Conservation (phyloP, 2,113 vertebrate genomes). For the Forbesichthys agassizii region DNA sequence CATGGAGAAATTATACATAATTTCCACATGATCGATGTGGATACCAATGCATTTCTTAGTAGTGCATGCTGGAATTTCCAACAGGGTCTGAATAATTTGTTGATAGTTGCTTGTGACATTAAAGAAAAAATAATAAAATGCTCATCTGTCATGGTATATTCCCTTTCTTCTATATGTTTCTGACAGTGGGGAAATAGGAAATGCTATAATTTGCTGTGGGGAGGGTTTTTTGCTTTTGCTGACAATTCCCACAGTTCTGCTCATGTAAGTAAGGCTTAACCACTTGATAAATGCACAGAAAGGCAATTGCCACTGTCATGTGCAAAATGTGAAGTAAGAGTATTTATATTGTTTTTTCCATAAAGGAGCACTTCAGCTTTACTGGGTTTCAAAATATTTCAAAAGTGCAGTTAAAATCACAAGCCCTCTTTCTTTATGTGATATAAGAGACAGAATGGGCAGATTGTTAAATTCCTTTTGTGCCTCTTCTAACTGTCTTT, state of each 20-base stretch:
- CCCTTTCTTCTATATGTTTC: conserved; percentile 35
- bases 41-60: no score
- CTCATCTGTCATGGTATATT: conserved; percentile 17
- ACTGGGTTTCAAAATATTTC: conserved; percentile 30
- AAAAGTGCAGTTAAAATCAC: conserved; percentile 11
- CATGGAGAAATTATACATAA: no score
- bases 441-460: not conserved
- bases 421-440: conserved; percentile 23
- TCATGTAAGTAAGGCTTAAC: conserved; percentile 43
- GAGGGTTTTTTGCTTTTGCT: conserved; percentile 50
- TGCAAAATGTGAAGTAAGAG: conserved; percentile 43
- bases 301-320: conserved; percentile 46
- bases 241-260: conserved; percentile 56
- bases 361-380: conserved; percentile 8
- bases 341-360: conserved; percentile 12
- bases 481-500: conserved; percentile 29
- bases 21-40: no score
- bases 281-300: conserved; percentile 46
- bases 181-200: conserved; percentile 51
- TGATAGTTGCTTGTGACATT: not conserved
- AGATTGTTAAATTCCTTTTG: no score
- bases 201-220: conserved; percentile 40
- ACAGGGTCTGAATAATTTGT: no score
- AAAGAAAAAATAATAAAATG: not conserved
- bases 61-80: no score